phyloP scores from a whole-genome alignment of 2,888 invertebrate genomes.

The Stenurella melanura region DNA sequence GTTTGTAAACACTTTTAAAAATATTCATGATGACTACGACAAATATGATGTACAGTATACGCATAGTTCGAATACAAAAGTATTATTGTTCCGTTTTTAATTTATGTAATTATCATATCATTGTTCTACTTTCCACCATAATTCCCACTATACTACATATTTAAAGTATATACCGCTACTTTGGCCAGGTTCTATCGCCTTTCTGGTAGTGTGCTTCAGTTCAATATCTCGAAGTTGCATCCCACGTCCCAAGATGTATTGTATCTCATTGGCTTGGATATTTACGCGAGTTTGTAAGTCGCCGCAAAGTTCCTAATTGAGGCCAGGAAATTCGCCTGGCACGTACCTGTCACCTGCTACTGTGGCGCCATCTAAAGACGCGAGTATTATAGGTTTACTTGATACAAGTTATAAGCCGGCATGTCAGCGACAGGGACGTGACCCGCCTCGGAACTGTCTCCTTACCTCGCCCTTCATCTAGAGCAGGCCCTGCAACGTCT shows the following conservation, averaged over 20 bases:
- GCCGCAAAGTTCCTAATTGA: constrained; percentile 64
- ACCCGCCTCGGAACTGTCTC: constrained; percentile 68
- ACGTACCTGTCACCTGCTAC: constrained; percentile 70
- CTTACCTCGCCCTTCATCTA: constrained; percentile 55
- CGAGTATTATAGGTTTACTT: constrained; percentile 69
- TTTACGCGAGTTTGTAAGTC: constrained; percentile 54
- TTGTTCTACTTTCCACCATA: not conserved
- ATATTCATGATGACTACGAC: too few relatives aligned
- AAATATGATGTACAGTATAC: too few relatives aligned
- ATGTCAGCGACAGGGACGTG: constrained; percentile 69
- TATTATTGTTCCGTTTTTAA: too few relatives aligned
- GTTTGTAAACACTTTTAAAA: too few relatives aligned
- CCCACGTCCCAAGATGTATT: constrained; percentile 31
- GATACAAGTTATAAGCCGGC: constrained; percentile 72
- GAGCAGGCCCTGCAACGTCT: constrained; percentile 50
- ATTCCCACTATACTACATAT: not conserved
- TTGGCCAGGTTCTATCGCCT: constrained; percentile 15
- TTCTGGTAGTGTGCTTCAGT: not conserved
- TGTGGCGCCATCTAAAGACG: constrained; percentile 65
- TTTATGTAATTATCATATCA: not conserved
- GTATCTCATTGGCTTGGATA: constrained; percentile 39
- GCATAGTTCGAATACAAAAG: too few relatives aligned
- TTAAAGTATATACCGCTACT: not conserved
- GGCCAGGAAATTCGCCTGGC: constrained; percentile 63
- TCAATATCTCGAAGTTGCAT: constrained; percentile 27